These are phyloP conservation scores for Donacobius atricapilla DNA, from an alignment of 2,113 vertebrate genomes.

Conservation along the genomic window DNA sequence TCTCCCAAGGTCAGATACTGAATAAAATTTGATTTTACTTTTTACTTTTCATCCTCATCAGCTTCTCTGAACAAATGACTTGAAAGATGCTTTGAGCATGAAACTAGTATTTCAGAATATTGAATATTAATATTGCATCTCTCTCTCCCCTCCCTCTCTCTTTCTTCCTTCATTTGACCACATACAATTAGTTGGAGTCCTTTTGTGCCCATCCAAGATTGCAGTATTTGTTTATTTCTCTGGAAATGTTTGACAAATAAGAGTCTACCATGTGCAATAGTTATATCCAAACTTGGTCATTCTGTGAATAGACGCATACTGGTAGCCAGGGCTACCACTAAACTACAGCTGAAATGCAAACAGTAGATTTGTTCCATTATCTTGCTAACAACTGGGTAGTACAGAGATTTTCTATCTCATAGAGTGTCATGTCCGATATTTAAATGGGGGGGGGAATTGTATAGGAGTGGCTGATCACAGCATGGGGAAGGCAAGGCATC, in stretches of 20 bases:
- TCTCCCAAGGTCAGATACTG: background rate
- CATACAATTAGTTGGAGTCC: background rate
- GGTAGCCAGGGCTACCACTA: too few species aligned
- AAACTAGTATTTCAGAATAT: background rate
- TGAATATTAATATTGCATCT: background rate
- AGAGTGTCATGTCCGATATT: background rate
- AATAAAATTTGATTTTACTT: background rate
- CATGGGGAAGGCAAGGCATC: background rate
- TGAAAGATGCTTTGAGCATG: background rate
- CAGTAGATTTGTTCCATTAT: background rate
- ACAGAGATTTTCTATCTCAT: background rate
- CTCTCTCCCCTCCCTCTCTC: background rate
- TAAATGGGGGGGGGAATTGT: rapidly evolving
- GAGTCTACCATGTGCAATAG: background rate
- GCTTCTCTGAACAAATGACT: background rate
- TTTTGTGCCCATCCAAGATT: background rate
- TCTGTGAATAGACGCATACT: background rate
- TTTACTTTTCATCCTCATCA: background rate
- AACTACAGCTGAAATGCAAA: background rate
- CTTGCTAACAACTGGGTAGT: background rate
- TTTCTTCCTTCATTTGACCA: background rate
- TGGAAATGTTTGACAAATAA: background rate
- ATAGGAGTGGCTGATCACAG: background rate
- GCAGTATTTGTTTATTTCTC: background rate
- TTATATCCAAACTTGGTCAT: too few species aligned